These are phyloP conservation scores for Drosophila antonietae DNA, from an alignment of 2,888 invertebrate species.

Conservation along the genomic window DNA sequence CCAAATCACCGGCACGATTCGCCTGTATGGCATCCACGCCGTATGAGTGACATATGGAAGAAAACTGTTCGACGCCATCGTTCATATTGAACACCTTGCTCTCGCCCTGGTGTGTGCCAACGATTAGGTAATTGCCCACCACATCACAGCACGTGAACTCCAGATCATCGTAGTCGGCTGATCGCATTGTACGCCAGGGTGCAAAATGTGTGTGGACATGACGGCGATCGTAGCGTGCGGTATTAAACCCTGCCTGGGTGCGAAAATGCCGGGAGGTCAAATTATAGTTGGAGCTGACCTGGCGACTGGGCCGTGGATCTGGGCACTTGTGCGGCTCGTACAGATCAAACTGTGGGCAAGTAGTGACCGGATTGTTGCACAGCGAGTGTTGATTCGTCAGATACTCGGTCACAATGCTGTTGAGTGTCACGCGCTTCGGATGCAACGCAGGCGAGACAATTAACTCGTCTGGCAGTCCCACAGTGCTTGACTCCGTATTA, in stretches of 20 bases:
- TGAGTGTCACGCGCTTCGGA: slow-evolving; percentile 89
- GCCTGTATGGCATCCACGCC: slow-evolving; percentile 93
- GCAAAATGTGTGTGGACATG: slow-evolving; percentile 93
- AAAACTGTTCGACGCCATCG: slow-evolving; percentile 92
- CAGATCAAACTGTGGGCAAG: slow-evolving; percentile 98
- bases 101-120: slow-evolving; percentile 96
- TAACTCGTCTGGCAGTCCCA: slow-evolving; percentile 51
- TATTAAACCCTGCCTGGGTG: slow-evolving; percentile 86
- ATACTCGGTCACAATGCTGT: slow-evolving; percentile 98
- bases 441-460: slow-evolving; percentile 48
- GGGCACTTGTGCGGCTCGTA: slow-evolving; percentile 99
- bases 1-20: slow-evolving; percentile 90
- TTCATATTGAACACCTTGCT: slow-evolving; percentile 94
- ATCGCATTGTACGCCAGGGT: slow-evolving; percentile 89
- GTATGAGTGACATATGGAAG: slow-evolving; percentile 93
- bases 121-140: slow-evolving; percentile 87
- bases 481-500: slow-evolving; percentile 23
- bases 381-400: slow-evolving; percentile 98
- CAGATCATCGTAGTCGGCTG: slow-evolving; percentile 87
- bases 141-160: slow-evolving; percentile 91
- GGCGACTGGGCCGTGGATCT: slow-evolving; percentile 88
- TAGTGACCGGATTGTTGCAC: slow-evolving; percentile 98
- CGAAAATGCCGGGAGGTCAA: slow-evolving; percentile 88
- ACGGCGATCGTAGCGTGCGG: slow-evolving; percentile 90
- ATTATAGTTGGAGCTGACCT: slow-evolving; percentile 87